These are phyloP conservation scores for Nipponia nippon DNA, from an alignment of 2,113 vertebrate species.

Conservation along the genomic window DNA sequence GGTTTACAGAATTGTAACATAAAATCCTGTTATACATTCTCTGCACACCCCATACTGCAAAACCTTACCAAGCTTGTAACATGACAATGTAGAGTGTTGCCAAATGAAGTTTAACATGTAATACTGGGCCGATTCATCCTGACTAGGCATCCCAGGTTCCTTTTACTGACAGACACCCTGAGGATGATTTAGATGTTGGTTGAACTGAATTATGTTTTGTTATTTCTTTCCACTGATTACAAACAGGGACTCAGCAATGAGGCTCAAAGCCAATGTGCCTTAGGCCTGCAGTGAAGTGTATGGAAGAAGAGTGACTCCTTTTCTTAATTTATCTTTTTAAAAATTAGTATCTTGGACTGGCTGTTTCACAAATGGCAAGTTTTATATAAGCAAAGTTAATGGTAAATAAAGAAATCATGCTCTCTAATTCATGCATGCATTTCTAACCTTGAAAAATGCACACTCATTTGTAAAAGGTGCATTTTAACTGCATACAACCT, in stretches of 20 bases:
- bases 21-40: background rate
- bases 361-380: background rate
- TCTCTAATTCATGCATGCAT: background rate
- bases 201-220: background rate
- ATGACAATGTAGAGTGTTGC: background rate
- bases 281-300: background rate
- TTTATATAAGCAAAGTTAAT: background rate
- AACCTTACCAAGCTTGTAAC: background rate
- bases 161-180: background rate
- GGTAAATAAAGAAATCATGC: background rate
- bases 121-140: background rate
- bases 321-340: background rate
- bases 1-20: background rate
- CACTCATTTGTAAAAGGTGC: background rate
- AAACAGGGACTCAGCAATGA: background rate
- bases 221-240: background rate
- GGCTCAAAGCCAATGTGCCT: background rate
- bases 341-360: background rate
- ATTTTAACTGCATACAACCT: background rate
- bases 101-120: background rate
- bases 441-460: background rate
- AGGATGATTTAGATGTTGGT: background rate
- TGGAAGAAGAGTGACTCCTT: background rate
- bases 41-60: background rate
- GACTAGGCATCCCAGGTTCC: background rate